phyloP scores from a whole-genome alignment of 2,113 vertebrate species.

The Circaetus cinerascens region DNA sequence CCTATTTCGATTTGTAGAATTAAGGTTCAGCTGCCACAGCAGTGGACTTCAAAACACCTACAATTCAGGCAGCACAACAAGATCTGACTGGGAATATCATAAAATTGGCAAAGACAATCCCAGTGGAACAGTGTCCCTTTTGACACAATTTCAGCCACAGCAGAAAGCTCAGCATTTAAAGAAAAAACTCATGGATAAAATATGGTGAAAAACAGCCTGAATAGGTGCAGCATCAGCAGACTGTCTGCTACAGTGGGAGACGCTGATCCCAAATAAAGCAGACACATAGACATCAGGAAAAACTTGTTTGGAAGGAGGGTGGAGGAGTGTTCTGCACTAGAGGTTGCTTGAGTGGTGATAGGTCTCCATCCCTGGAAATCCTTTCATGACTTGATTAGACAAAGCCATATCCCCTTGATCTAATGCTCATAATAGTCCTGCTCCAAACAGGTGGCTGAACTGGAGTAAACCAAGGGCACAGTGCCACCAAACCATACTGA shows the following conservation, averaged over 20 bases:
- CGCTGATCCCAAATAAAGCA: background rate
- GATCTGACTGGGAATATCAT: background rate
- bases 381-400: background rate
- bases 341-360: background rate
- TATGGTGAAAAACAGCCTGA: background rate
- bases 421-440: background rate
- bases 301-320: background rate
- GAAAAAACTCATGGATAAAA: background rate
- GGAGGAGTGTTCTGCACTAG: background rate
- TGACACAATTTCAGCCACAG: background rate
- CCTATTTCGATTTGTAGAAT: background rate
- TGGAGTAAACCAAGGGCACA: background rate
- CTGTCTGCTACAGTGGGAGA: background rate
- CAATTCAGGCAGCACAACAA: background rate
- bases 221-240: background rate
- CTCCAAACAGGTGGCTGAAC: background rate
- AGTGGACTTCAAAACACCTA: background rate
- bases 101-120: background rate
- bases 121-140: background rate
- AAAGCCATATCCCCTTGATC: background rate
- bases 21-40: background rate
- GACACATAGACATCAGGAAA: background rate
- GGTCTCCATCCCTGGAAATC: background rate
- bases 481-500: background rate
- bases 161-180: background rate